Percentiles rank a stretch among this genome's conserved stretches.
Evolutionary conservation across 1,140 invertebrate species (phyloP).

Genomic region (Anoplolepis gracilipes): DNA sequence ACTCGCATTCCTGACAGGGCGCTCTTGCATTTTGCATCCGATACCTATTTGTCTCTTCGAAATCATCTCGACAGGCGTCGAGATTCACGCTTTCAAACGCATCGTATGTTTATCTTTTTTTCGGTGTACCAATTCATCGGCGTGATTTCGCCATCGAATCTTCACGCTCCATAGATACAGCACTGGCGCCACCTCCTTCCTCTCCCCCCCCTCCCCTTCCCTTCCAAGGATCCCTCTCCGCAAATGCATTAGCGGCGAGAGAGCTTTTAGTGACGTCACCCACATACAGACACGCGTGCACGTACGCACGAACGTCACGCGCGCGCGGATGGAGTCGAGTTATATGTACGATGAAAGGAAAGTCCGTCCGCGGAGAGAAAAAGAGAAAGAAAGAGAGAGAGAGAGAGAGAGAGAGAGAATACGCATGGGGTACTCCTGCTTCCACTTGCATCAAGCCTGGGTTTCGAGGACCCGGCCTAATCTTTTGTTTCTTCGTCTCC

Average conservation of each 20-base stretch:
- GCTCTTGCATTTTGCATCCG: neutral
- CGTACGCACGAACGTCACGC: constrained; percentile 11
- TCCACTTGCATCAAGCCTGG: constrained; percentile 72
- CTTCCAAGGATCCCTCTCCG: constrained; percentile 78
- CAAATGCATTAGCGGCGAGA: constrained; percentile 85
- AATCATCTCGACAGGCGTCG: neutral
- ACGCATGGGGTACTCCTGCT: constrained; percentile 70
- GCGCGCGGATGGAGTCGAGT: constrained; percentile 49
- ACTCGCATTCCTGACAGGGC: neutral
- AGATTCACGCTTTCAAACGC: constrained; percentile 25
- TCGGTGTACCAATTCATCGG: neutral
- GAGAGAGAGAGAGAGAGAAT: constrained; percentile 40
- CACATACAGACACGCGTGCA: constrained; percentile 65
- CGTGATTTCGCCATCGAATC: constrained; percentile 72
- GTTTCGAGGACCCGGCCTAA: constrained; percentile 72
- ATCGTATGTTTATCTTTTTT: constrained; percentile 21
- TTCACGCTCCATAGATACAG: constrained; percentile 81
- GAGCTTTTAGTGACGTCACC: constrained; percentile 86
- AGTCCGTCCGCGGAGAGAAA: constrained; percentile 48
- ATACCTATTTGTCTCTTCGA: constrained; percentile 23
- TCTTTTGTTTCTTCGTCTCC: constrained; percentile 79
- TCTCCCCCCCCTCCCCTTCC: constrained; percentile 72
- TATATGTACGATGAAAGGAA: constrained; percentile 67
- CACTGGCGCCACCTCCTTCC: constrained; percentile 73
- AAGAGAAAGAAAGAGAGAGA: too few relatives aligned